phyloP scores from a whole-genome alignment of 2,888 invertebrate species.

The Meiosimyza decipiens region DNA sequence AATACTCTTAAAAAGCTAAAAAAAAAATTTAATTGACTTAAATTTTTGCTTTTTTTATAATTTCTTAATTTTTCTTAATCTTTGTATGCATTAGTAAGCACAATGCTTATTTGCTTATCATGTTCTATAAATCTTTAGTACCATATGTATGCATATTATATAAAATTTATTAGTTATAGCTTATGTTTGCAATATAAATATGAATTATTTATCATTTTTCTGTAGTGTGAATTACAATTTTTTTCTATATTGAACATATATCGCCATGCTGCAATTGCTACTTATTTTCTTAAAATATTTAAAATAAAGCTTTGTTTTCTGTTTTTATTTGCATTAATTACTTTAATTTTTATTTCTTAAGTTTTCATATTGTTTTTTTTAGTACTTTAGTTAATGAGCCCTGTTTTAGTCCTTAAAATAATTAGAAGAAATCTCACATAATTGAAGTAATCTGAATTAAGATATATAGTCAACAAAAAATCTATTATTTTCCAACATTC shows the following conservation, averaged over 20 bases:
- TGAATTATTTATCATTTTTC: conserved; percentile 28
- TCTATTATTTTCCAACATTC: too few relatives aligned
- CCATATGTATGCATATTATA: conserved; percentile 7
- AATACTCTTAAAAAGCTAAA: too few relatives aligned
- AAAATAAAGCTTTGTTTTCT: conserved; percentile 62
- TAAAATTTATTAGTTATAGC: conserved; percentile 20
- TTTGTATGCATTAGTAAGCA: background rate
- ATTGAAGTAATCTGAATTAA: too few relatives aligned
- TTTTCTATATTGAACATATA: background rate
- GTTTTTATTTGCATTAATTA: conserved; percentile 53
- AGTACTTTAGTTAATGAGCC: too few relatives aligned
- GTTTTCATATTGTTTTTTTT: too few relatives aligned
- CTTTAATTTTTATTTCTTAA: conserved; percentile 26
- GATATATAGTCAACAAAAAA: too few relatives aligned
- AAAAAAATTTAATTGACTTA: background rate
- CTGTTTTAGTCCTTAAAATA: too few relatives aligned
- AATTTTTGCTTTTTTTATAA: background rate
- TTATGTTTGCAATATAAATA: conserved; percentile 29
- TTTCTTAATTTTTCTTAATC: background rate
- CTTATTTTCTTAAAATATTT: conserved; percentile 43
- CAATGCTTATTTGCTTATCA: conserved; percentile 13
- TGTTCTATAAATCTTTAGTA: background rate
- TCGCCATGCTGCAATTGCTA: conserved; percentile 6
- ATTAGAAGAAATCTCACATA: too few relatives aligned
- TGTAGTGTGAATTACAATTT: conserved; percentile 32